Conservation (phyloP, 1,140 invertebrate genomes). For the Oscheius sp. region DNA sequence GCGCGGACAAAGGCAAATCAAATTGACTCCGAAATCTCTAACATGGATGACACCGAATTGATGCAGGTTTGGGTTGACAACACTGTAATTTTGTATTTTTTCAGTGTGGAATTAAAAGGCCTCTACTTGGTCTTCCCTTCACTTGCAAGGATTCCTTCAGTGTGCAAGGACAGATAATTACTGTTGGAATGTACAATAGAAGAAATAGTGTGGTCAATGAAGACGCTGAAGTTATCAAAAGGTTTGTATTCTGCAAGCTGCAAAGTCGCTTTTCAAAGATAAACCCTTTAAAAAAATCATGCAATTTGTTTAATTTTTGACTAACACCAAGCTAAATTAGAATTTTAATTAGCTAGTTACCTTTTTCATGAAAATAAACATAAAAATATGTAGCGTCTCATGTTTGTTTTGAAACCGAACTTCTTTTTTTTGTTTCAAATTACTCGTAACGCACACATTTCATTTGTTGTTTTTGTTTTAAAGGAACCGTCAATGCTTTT, state of each 20-base stretch:
- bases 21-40: not conserved
- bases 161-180: not conserved
- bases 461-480: too few relatives aligned
- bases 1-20: slow-evolving; percentile 12
- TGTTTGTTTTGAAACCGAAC: too few relatives aligned
- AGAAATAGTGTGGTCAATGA: not conserved
- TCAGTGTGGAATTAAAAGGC: not conserved
- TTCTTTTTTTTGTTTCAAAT: too few relatives aligned
- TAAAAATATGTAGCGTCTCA: too few relatives aligned
- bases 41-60: slow-evolving; percentile 1
- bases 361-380: too few relatives aligned
- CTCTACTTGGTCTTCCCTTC: slow-evolving; percentile 18
- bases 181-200: slow-evolving; percentile 7
- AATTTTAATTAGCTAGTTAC: too few relatives aligned
- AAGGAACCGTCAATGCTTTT: too few relatives aligned
- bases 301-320: not conserved
- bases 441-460: too few relatives aligned
- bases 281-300: not conserved
- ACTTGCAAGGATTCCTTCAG: slow-evolving; percentile 10
- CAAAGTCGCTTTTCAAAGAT: too few relatives aligned
- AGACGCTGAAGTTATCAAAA: slow-evolving; percentile 1
- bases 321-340: too few relatives aligned
- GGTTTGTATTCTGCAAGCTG: too few relatives aligned
- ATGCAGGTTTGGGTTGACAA: slow-evolving; percentile 7
- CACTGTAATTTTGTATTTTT: not conserved